Base-by-base conservation (phyloP, 2,113 vertebrate genomes). In the Oncorhynchus tshawytscha region DNA sequence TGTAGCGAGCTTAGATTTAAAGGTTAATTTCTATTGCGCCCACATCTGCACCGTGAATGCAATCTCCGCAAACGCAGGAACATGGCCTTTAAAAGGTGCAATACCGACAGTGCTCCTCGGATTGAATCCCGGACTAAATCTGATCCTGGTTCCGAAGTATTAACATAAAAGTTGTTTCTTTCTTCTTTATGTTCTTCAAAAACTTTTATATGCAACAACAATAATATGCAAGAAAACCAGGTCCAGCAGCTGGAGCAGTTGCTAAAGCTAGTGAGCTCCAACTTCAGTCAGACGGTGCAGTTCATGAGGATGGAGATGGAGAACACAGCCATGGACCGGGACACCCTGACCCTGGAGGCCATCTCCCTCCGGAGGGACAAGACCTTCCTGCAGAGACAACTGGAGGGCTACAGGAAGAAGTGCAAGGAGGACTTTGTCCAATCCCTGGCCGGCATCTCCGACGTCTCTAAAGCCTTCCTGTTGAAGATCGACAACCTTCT, bases 401-500 rank as follows among this genome's bases (percentile, higher is more conserved):
- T 94, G 5, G 15, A 81, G 3, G 22, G 54, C 15, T 89, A 71
- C 1, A 76, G 24, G 54, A 49, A 82, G 48, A 89, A 74, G 39
- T 90, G 91, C 78, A 91, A 91, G 81, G 80, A 88, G 1, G 90
- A 93, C 24, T 93, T 94, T 25, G 48, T 79, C 9, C 3, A 60
- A 0, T 89, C 88, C 15, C 62, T 94, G 81, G 79, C 71, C 5
- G 88, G 88, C 6, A 87, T 94, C 75, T 80, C 85, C n/a, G 80
- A 88, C 0, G 89, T 94, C 70, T 87, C 92, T 64, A 85, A 54
- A 25, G 84, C 90, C 48, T 93, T 94, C 75, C 80, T 91, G 0
- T 12, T n/a, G 22, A 93, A 92, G 81, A 90, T 94, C 1, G 78
- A 92, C 0, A 84, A 85, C 25, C 78, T 94, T 51, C 90, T 93